A percentile compares a stretch with the other conserved stretches of the same genome.
Evolutionary conservation across 2,888 invertebrate genomes (phyloP).

Genomic region (Drosophila meridiana): DNA sequence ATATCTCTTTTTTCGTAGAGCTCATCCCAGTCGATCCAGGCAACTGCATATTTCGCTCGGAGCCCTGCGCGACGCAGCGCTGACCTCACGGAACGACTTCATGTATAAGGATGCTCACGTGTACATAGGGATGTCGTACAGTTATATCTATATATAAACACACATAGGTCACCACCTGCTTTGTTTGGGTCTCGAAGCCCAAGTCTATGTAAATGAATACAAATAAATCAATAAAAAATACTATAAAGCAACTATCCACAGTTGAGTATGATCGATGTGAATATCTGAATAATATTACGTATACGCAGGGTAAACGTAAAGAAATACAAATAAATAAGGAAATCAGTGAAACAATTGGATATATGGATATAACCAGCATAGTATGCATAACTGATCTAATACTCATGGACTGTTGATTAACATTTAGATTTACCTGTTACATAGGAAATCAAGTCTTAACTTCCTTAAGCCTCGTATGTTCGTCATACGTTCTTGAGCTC

Average conservation of each 20-base stretch:
- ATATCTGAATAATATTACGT: background rate
- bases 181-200: conserved; percentile 1
- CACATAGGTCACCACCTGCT: background rate
- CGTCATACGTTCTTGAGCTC: background rate
- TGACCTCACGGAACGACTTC: conserved; percentile 20
- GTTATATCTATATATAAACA: background rate
- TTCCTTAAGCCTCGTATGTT: no score
- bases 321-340: background rate
- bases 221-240: background rate
- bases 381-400: background rate
- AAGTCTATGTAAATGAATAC: conserved; percentile 4
- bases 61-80: conserved; percentile 32
- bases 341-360: background rate
- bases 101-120: background rate
- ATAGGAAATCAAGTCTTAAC: no score
- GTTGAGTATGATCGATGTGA: background rate
- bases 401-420: background rate
- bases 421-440: background rate
- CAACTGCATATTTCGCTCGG: conserved; percentile 56
- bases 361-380: no score
- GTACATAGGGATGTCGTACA: background rate
- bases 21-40: conserved; percentile 65
- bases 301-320: background rate
- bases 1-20: conserved; percentile 29
- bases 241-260: background rate